Conservation (phyloP, 2,888 invertebrate species). For the Lasioglossum oenotherae region DNA sequence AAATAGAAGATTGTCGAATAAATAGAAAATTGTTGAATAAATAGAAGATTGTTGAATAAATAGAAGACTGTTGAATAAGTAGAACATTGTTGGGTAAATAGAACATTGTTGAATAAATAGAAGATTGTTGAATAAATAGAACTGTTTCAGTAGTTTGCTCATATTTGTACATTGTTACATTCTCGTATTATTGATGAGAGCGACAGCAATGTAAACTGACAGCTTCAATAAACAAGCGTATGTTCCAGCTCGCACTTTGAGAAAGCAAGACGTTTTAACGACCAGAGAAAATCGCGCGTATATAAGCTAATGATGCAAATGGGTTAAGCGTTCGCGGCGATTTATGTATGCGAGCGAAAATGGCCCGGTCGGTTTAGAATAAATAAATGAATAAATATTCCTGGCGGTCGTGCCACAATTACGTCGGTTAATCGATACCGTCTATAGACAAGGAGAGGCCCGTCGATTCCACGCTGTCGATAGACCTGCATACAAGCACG, state of each 20-base stretch:
- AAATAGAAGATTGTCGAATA: too few relatives aligned
- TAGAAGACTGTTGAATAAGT: too few relatives aligned
- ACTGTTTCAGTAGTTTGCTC: too few relatives aligned
- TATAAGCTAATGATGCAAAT: neutral
- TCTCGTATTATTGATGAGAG: too few relatives aligned
- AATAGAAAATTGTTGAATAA: too few relatives aligned
- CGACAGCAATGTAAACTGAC: neutral
- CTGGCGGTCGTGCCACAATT: slow-evolving; percentile 2
- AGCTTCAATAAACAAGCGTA: neutral
- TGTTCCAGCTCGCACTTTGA: too few relatives aligned
- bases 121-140: too few relatives aligned
- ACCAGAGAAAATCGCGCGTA: neutral
- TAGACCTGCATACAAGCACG: neutral
- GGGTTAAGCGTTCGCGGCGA: neutral
- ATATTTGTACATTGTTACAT: too few relatives aligned
- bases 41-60: too few relatives aligned
- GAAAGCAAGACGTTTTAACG: too few relatives aligned
- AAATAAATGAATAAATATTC: neutral
- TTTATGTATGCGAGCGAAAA: neutral
- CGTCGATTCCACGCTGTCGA: slow-evolving; percentile 13
- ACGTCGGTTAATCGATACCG: slow-evolving; percentile 20
- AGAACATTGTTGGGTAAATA: too few relatives aligned
- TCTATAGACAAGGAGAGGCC: slow-evolving; percentile 31
- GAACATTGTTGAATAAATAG: too few relatives aligned
- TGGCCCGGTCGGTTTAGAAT: neutral